Conservation (phyloP, 2,113 vertebrate species). For the Pomatostomus ruficeps region DNA sequence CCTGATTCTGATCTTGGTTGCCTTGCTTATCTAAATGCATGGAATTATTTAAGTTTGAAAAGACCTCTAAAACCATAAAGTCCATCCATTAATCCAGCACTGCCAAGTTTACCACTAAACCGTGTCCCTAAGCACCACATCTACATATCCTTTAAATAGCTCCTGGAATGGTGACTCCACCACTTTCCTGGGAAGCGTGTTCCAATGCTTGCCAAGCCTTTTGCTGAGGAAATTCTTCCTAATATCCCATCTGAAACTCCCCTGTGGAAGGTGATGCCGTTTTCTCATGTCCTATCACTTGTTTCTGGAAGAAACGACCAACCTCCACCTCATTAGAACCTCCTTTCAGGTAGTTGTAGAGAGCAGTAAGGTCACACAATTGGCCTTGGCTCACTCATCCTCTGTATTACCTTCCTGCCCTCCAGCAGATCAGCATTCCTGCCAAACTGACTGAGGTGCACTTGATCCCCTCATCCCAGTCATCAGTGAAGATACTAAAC, state of each 20-base stretch:
- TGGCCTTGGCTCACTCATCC: neutral
- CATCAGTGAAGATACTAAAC: rapidly evolving
- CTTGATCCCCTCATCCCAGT: neutral
- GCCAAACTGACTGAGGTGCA: neutral
- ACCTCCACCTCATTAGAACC: neutral
- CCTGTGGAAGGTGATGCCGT: rapidly evolving
- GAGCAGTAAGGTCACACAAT: rapidly evolving
- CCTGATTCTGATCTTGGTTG: neutral
- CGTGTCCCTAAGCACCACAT: neutral
- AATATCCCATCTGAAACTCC: neutral
- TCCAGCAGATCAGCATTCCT: neutral
- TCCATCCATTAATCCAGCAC: neutral
- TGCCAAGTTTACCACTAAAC: neutral
- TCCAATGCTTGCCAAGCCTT: neutral
- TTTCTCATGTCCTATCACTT: neutral
- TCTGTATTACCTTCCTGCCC: neutral
- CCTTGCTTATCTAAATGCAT: neutral
- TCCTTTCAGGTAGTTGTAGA: neutral
- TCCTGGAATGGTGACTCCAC: neutral
- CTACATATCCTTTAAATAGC: neutral
- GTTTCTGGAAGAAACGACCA: neutral
- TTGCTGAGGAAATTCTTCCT: neutral
- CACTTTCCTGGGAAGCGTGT: neutral
- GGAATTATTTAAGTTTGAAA: neutral
- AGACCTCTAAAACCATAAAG: neutral